These are phyloP conservation scores for Dynastes tityus DNA, from an alignment of 2,888 invertebrate species.

Conservation along the genomic window DNA sequence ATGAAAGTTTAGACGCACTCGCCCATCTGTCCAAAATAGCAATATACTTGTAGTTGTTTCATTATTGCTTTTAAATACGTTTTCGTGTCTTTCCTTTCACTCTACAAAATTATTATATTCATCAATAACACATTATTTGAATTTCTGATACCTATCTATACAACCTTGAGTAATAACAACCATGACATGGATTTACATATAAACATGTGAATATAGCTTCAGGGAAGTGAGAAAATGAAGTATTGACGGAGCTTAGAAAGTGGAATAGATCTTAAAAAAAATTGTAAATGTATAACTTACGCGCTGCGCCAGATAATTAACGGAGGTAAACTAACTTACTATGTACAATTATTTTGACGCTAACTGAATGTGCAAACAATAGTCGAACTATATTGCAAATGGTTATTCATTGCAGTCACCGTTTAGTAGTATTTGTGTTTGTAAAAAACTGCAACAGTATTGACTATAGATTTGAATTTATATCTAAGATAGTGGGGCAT, in stretches of 20 bases:
- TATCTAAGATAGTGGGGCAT: too few species aligned
- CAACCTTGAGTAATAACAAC: constrained; percentile 12
- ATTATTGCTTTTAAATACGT: neutral
- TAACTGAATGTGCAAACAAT: neutral
- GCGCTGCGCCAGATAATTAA: constrained; percentile 8
- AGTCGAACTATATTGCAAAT: constrained; percentile 5
- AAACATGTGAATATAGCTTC: constrained; percentile 17
- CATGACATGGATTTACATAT: constrained; percentile 11
- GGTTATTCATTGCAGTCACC: too few species aligned
- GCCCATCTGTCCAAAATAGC: too few species aligned
- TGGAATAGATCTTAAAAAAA: constrained; percentile 13
- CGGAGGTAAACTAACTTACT: constrained; percentile 4
- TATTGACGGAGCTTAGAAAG: constrained; percentile 23
- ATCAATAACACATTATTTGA: neutral
- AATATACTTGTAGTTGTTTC: neutral
- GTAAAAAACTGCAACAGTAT: too few species aligned
- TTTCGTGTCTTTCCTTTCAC: neutral
- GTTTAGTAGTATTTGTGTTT: too few species aligned
- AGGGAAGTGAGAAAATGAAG: constrained; percentile 28
- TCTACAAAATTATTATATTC: constrained; percentile 4
- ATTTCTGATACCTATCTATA: neutral
- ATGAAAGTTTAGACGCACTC: too few species aligned
- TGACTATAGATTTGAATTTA: too few species aligned
- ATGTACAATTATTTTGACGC: neutral
- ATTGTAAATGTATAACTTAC: constrained; percentile 1